Evolutionary conservation across 2,888 invertebrate genomes (phyloP), one percentile per base, ranked within the genome.

Genomic region (Drepanosiphum platanoidis): DNA sequence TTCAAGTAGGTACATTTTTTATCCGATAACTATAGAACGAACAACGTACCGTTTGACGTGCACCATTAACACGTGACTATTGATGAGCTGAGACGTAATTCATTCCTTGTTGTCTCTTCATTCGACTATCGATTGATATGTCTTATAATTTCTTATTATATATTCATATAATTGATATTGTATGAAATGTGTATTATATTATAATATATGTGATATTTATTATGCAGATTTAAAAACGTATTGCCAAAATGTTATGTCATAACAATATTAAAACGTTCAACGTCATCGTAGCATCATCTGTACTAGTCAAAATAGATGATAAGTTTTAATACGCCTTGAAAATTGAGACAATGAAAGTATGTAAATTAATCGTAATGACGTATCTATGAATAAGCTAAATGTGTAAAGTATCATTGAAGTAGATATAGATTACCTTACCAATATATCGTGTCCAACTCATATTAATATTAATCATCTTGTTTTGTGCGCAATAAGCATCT

Each of bases 31-130:
- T 4, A 30, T 15, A 75, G 36, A 18, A 13, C 18, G 36, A 15
- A 18, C 27, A 52, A 1, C 22, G 18, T 32, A 71, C 0, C 30
- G 18, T 13, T 32, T 15, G 1, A 36, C 75, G 52, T n/a, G n/a
- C n/a, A n/a, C 46, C 18, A 42, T 36, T 46, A 52, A 42, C 83
- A 77, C 83, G 36, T 84, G 83, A 64, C 83, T 61, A 42, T 72
- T 42, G 61, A 61, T 39, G 5, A n/a, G 27, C 32, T 64, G n/a
- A 52, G n/a, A 8, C 80, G 52, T 80, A 68, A 80, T 70, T 61
- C 5, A 71, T 82, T 72, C 7, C 36, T 30, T 32, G 22, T 39
- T 39, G 36, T 42, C 32, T 72, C 39, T 61, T 32, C 34, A 68
- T 22, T 13, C 30, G 68, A 68, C 68, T 34, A 68, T 52, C 18